phyloP scores from a whole-genome alignment of 1,140 invertebrate species.

The Drosophila repletoides region DNA sequence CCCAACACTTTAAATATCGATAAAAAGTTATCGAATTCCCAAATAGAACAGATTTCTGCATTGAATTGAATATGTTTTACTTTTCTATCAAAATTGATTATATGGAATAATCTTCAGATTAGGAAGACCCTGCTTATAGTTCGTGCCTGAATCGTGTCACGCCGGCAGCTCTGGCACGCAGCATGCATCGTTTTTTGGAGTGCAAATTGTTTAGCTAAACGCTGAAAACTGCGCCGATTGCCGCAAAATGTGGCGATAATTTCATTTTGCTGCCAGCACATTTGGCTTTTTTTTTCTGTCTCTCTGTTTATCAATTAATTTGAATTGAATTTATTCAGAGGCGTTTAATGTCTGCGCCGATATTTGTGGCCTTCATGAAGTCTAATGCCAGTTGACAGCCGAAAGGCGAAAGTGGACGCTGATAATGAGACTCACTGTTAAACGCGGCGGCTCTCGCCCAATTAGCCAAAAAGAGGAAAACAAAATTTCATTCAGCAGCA shows the following conservation, averaged over 20 bases:
- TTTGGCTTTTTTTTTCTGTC: slow-evolving; percentile 37
- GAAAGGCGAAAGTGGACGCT: slow-evolving; percentile 30
- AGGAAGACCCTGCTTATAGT: too few relatives aligned
- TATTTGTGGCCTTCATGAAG: slow-evolving; percentile 11
- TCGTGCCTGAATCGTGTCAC: too few relatives aligned
- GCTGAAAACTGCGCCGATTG: slow-evolving; percentile 58
- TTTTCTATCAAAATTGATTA: too few relatives aligned
- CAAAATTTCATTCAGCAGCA: slow-evolving; percentile 11
- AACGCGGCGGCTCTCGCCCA: slow-evolving; percentile 6
- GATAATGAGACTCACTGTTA: slow-evolving; percentile 32
- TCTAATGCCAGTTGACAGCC: slow-evolving; percentile 29
- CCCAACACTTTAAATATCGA: too few relatives aligned
- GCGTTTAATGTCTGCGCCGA: slow-evolving; percentile 69
- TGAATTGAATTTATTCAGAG: slow-evolving; percentile 74
- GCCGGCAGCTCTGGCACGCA: too few relatives aligned
- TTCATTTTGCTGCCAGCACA: slow-evolving; percentile 27
- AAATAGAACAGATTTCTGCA: too few relatives aligned
- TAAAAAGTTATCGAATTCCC: too few relatives aligned
- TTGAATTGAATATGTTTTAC: too few relatives aligned
- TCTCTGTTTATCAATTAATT: slow-evolving; percentile 60
- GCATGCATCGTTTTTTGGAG: slow-evolving; percentile 43
- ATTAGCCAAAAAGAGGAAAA: slow-evolving; percentile 48
- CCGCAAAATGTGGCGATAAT: slow-evolving; percentile 72
- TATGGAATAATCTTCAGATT: too few relatives aligned
- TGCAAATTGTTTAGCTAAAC: slow-evolving; percentile 75